Evolutionary conservation across 2,888 invertebrate genomes (phyloP), one percentile per base, ranked within the genome.

Genomic region (Nycteola revayana): DNA sequence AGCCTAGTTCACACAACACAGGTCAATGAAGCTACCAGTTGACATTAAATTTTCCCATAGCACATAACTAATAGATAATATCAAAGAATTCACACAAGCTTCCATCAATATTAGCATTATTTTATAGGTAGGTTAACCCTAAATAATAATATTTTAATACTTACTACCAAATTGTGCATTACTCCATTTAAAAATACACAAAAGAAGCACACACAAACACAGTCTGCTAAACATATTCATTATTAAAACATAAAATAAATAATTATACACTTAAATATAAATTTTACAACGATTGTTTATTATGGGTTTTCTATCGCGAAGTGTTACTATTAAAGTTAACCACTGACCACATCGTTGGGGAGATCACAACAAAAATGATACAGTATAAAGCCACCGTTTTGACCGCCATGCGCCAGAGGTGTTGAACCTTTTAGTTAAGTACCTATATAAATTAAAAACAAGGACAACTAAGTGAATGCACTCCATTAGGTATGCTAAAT

Each of bases 141-240:
- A 14, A 3, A 5, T 3, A 14, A 14, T 14, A 14, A 14, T 14
- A 7, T 21, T 21, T 21, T 5, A 34, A 9, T 25, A 81, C 86
- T 85, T 71, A 88, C 87, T 81, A 35, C 87, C 86, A 72, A 88
- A 88, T 44, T 88, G 85, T 33, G 81, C 87, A 34, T 66, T 59
- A 31, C 57, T 71, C 74, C 80, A 75, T 45, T 69, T 55, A 33
- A 75, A 61, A 53, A 69, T 46, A 60, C 67, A 69, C 44, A 79
- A 47, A 50, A 57, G 66, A 28, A 77, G 51, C 50, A 66, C 48
- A 38, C 41, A 52, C 37, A 66, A 48, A 43, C 45, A 51, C 49
- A 54, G 39, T 43, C 20, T 49, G 39, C 27, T 42, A 10, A 20
- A 55, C 63, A 55, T 59, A 23, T 36, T 46, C 10, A 45, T 36